Evolutionary conservation across 1,140 invertebrate genomes (phyloP).

Genomic region (Cydia pomonella): DNA sequence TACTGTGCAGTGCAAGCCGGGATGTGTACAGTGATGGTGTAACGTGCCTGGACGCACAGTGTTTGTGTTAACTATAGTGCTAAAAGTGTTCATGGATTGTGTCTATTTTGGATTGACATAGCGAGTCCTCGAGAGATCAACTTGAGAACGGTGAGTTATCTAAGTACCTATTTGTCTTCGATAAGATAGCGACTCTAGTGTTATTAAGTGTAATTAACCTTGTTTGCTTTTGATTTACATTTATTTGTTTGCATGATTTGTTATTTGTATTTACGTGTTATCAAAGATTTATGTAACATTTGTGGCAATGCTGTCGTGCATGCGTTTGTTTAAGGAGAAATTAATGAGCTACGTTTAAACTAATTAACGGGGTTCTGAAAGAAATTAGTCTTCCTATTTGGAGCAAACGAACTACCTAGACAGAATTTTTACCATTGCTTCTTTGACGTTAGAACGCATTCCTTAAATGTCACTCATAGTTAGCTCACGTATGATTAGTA

Average conservation of each 20-base stretch:
- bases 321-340: slow-evolving; percentile 18
- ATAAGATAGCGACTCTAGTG: slow-evolving; percentile 32
- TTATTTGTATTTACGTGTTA: slow-evolving; percentile 25
- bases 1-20: slow-evolving; percentile 63
- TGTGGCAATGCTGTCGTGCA: slow-evolving; percentile 9
- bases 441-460: not conserved
- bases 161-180: slow-evolving; percentile 30
- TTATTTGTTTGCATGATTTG: slow-evolving; percentile 32
- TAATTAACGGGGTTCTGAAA: not conserved
- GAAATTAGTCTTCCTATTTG: not conserved
- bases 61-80: slow-evolving; percentile 78
- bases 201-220: slow-evolving; percentile 32
- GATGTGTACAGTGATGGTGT: slow-evolving; percentile 76
- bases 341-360: slow-evolving; percentile 22
- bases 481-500: slow-evolving; percentile 4
- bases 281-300: slow-evolving; percentile 30
- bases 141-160: slow-evolving; percentile 72
- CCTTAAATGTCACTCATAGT: slow-evolving; percentile 17
- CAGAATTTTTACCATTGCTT: not conserved
- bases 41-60: slow-evolving; percentile 64
- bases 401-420: not conserved
- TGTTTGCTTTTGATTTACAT: slow-evolving; percentile 32
- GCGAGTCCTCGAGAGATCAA: slow-evolving; percentile 71
- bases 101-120: slow-evolving; percentile 76
- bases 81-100: slow-evolving; percentile 77